These are phyloP conservation scores for Cyprinella venusta DNA, from an alignment of 2,797 vertebrate genomes.

Conservation along the genomic window DNA sequence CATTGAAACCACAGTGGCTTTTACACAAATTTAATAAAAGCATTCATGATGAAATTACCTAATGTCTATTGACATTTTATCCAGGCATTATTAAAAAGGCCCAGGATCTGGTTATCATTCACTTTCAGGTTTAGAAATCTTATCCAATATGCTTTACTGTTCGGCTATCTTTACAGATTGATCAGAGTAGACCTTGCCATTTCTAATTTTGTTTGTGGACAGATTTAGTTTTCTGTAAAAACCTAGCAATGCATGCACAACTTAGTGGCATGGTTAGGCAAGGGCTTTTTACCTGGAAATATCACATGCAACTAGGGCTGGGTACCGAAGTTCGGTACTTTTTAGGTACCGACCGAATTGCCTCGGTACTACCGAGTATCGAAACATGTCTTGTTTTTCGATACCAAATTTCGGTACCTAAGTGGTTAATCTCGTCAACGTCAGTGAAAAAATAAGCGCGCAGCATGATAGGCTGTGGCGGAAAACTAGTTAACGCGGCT, in stretches of 20 bases:
- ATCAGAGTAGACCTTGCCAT: conserved; percentile 33
- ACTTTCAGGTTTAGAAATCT: conserved; percentile 62
- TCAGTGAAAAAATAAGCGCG: too few relatives aligned
- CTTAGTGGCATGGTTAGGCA: background rate
- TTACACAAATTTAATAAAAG: conserved; percentile 84
- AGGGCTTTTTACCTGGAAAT: too few relatives aligned
- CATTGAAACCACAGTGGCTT: conserved; percentile 76
- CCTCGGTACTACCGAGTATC: too few relatives aligned
- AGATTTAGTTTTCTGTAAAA: background rate
- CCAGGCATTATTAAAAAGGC: conserved; percentile 77
- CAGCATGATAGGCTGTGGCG: too few relatives aligned
- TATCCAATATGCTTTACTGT: conserved; percentile 49
- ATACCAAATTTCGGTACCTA: too few relatives aligned
- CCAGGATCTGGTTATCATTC: conserved; percentile 72
- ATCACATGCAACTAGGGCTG: too few relatives aligned
- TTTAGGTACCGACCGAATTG: too few relatives aligned
- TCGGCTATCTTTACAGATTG: conserved; percentile 24
- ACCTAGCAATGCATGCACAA: background rate
- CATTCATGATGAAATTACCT: conserved; percentile 81
- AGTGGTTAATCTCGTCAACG: too few relatives aligned
- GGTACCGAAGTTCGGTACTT: too few relatives aligned
- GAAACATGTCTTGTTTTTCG: too few relatives aligned
- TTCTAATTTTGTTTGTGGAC: conserved; percentile 1
- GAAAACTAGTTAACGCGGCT: too few relatives aligned
- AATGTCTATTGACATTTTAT: conserved; percentile 83